Base-by-base conservation (phyloP, 1,140 invertebrate genomes). In the Mercenaria mercenaria region DNA sequence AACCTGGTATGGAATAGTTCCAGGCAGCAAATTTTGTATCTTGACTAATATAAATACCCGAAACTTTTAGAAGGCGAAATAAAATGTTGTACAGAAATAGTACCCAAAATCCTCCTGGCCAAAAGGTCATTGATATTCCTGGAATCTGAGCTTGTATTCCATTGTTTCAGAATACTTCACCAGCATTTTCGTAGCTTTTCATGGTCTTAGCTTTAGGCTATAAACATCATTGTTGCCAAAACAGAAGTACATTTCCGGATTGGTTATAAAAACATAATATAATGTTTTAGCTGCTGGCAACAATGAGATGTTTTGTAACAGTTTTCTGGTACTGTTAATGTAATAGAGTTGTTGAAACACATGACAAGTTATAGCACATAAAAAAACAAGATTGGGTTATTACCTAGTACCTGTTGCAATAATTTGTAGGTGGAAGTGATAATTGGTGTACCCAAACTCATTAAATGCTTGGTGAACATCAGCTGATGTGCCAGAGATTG, bases 341-440 rank as follows among this genome's bases (percentile, higher is more conserved):
- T 72, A 52, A 77, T 77, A 77, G 23, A 77, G 74, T 77, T 77
- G 74, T 77, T 77, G 47, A 79, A 79, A 79, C n/a, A 56, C 29
- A 79, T 79, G 50, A 56, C 76, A 34, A 26, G n/a, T 79, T 59
- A 50, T 41, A 72, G 67, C 34, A 72, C 37, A n/a, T 72, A 10
- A 72, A 72, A 37, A 37, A 15, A 1, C 2, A 29, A n/a, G 37
- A 18, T 15, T 15, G 34, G 0, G 34, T 10, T 72, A 26, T 3
- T 20, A 41, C 18, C 11, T 11, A 37, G 67, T 72, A 72, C 67
- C 67, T 72, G 67, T 72, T 37, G 59, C 37, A 47, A 43, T 67
- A 34, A 83, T 83, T 69, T 83, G 59, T 83, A 37, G 47, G 76
- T 79, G 43, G 59, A 83, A n/a, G 81, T 83, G 61, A 26, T 83